Evolutionary conservation across 2,888 invertebrate genomes (phyloP).

Genomic region (Oxytorus armatus): DNA sequence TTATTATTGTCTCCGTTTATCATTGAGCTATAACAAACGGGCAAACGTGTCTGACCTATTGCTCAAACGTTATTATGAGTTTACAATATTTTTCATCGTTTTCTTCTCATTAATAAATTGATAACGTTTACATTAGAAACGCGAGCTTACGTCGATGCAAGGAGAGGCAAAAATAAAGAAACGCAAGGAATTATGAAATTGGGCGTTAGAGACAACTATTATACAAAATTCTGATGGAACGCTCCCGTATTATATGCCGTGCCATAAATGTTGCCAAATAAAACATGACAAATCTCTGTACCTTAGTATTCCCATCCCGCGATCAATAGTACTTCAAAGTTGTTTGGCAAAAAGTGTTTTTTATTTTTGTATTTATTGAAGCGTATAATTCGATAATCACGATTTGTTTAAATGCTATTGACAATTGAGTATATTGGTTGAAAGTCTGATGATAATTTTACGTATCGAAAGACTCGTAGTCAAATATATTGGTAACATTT

Average conservation of each 20-base stretch:
- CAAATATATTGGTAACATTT: conserved; percentile 38
- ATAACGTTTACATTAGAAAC: conserved; percentile 57
- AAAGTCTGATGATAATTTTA: conserved; percentile 18
- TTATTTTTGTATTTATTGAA: conserved; percentile 45
- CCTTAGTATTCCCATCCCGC: conserved; percentile 56
- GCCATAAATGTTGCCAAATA: conserved; percentile 75
- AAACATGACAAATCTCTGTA: conserved; percentile 50
- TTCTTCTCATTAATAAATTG: conserved; percentile 32
- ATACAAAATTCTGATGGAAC: conserved; percentile 61
- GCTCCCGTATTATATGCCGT: conserved; percentile 76
- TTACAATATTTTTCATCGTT: conserved; percentile 8
- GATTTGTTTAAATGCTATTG: conserved; percentile 1
- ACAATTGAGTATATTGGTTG: neutral
- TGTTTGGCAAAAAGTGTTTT: neutral
- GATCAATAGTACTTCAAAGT: conserved; percentile 58
- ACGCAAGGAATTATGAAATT: conserved; percentile 57
- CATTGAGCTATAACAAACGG: conserved; percentile 13
- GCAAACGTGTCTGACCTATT: conserved; percentile 43
- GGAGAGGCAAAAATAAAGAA: conserved; percentile 46
- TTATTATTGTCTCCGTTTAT: conserved; percentile 7
- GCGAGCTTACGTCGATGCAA: conserved; percentile 60
- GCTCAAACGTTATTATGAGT: conserved; percentile 46
- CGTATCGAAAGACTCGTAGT: conserved; percentile 27
- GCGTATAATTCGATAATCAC: neutral
- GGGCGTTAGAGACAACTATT: conserved; percentile 21